Conservation (phyloP, 2,797 vertebrate genomes). For the Anas acuta region DNA sequence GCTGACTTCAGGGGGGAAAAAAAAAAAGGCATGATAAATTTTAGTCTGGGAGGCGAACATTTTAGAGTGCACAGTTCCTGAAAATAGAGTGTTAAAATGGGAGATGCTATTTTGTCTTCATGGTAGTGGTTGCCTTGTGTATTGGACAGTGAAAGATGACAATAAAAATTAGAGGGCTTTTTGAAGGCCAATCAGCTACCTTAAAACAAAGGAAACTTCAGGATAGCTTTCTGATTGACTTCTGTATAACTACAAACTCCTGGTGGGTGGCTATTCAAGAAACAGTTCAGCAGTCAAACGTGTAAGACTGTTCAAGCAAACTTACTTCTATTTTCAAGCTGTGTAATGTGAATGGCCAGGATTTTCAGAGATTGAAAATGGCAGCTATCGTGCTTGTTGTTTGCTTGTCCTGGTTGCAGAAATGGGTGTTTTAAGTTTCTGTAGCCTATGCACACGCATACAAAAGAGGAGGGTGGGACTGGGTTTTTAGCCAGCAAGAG, state of each 20-base stretch:
- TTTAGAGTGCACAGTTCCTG: neutral
- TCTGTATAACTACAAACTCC: neutral
- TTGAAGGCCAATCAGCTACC: neutral
- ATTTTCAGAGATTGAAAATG: neutral
- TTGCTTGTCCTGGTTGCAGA: neutral
- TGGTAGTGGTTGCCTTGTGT: neutral
- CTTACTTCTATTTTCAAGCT: neutral
- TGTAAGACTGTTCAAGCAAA: neutral
- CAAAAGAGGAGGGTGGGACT: neutral
- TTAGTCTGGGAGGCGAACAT: neutral
- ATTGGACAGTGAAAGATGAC: neutral
- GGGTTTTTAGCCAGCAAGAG: neutral
- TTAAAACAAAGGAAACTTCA: neutral
- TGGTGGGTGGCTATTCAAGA: neutral
- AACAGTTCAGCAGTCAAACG: neutral
- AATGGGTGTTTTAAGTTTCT: neutral
- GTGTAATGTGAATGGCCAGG: neutral
- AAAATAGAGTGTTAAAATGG: neutral
- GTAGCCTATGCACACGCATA: rapidly evolving
- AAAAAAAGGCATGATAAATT: neutral
- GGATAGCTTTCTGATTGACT: neutral
- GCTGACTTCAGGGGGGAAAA: neutral
- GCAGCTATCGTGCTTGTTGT: neutral
- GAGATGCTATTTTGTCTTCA: neutral
- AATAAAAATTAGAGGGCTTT: neutral